These are phyloP conservation scores for Drosophila pseudoananassae DNA, from an alignment of 1,140 invertebrate species.

Conservation along the genomic window DNA sequence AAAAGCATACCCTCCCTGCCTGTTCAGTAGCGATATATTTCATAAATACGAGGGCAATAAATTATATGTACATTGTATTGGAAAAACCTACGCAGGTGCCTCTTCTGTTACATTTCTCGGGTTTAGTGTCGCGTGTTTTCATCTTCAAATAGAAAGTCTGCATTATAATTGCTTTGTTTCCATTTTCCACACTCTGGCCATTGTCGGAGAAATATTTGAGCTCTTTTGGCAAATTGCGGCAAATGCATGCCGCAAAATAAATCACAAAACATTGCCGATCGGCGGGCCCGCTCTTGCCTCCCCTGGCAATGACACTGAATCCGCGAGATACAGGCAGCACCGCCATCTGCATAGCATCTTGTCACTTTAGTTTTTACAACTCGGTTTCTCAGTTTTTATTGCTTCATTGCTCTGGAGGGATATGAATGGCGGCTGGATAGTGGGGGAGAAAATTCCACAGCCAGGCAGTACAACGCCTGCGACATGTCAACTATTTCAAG, in stretches of 20 bases:
- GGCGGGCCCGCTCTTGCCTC: neutral
- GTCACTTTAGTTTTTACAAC: constrained; percentile 42
- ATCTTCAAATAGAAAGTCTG: constrained; percentile 64
- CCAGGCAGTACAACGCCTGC: constrained; percentile 16
- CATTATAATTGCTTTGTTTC: constrained; percentile 72
- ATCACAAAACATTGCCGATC: constrained; percentile 30
- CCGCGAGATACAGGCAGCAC: constrained; percentile 4
- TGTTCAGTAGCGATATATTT: constrained; percentile 24
- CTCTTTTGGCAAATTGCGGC: constrained; percentile 41
- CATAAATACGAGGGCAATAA: constrained; percentile 56
- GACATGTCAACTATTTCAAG: constrained; percentile 60
- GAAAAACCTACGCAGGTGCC: constrained; percentile 44
- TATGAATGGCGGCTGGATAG: constrained; percentile 31
- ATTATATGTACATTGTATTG: constrained; percentile 32
- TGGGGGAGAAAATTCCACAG: constrained; percentile 6
- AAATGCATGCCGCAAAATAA: constrained; percentile 26
- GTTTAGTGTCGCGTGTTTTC: constrained; percentile 58
- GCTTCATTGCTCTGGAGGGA: constrained; percentile 32
- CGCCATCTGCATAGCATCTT: constrained; percentile 48
- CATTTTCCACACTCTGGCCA: constrained; percentile 33
- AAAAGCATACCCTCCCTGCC: constrained; percentile 14
- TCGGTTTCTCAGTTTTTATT: constrained; percentile 26
- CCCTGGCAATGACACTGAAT: constrained; percentile 29
- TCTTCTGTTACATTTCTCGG: constrained; percentile 18
- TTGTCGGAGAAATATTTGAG: constrained; percentile 38